phyloP scores from a whole-genome alignment of 2,888 invertebrate species.

The Cheiracanthium punctorium region DNA sequence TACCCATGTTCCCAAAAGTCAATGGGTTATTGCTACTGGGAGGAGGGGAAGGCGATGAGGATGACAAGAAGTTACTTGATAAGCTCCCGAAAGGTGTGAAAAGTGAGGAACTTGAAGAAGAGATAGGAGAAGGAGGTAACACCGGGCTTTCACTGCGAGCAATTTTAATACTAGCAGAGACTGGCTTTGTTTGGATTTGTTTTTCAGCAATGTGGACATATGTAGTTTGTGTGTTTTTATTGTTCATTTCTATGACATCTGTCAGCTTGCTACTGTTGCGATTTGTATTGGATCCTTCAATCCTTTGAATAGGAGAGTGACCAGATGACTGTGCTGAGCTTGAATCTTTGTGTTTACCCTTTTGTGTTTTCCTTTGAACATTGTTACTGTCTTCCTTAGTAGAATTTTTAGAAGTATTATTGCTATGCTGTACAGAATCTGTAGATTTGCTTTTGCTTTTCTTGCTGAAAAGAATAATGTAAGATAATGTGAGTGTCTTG shows the following conservation, averaged over 20 bases:
- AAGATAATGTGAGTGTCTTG: too few species aligned
- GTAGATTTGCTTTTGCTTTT: constrained; percentile 58
- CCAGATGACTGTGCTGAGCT: constrained; percentile 40
- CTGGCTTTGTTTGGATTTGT: constrained; percentile 45
- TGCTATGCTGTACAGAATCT: constrained; percentile 45
- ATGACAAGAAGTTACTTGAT: constrained; percentile 66
- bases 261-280: constrained; percentile 16
- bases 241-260: constrained; percentile 39
- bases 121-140: constrained; percentile 64
- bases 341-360: constrained; percentile 59
- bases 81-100: constrained; percentile 69
- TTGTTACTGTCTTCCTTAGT: constrained; percentile 43
- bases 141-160: constrained; percentile 59
- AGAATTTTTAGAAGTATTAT: constrained; percentile 41
- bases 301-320: constrained; percentile 48
- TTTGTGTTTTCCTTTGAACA: constrained; percentile 42
- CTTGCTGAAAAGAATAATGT: constrained; percentile 57
- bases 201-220: constrained; percentile 57
- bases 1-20: constrained; percentile 27
- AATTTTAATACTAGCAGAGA: constrained; percentile 60
- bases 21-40: constrained; percentile 47
- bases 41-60: constrained; percentile 56
- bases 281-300: constrained; percentile 7
- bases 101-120: constrained; percentile 71
- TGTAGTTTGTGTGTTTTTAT: constrained; percentile 59